Evolutionary conservation across 2,797 vertebrate genomes (phyloP).

Genomic region (Acrossocheilus wenchowensis): DNA sequence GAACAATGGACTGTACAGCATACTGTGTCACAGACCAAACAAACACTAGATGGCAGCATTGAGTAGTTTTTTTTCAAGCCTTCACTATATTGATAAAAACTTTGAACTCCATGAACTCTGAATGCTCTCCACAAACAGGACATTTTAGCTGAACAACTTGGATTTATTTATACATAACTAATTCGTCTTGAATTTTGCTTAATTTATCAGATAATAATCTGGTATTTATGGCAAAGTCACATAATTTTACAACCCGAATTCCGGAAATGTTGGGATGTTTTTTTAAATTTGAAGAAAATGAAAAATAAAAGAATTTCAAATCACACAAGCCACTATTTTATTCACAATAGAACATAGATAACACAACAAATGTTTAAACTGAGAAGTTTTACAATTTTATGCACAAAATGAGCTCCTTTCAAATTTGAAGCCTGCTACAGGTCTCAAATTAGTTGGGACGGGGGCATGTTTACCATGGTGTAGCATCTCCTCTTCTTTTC

Average conservation of each 20-base stretch:
- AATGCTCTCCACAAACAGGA: neutral
- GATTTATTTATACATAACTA: neutral
- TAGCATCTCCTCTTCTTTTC: too few relatives aligned
- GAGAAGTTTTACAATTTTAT: too few relatives aligned
- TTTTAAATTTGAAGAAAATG: too few relatives aligned
- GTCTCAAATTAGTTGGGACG: too few relatives aligned
- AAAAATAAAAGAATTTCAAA: too few relatives aligned
- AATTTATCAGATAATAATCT: neutral
- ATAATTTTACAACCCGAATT: neutral
- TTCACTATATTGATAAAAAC: neutral
- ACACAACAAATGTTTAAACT: too few relatives aligned
- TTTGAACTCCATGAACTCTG: constrained; percentile 3
- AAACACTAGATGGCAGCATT: constrained; percentile 44
- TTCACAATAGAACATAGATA: too few relatives aligned
- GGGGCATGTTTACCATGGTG: too few relatives aligned
- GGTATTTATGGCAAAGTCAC: neutral
- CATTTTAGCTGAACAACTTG: neutral
- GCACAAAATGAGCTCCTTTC: too few relatives aligned
- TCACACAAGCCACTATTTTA: too few relatives aligned
- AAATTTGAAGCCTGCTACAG: too few relatives aligned
- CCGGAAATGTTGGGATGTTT: too few relatives aligned
- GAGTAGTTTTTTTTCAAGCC: neutral
- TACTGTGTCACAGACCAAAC: neutral
- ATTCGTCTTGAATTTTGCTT: neutral
- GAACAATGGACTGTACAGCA: neutral